These are phyloP conservation scores for Geothlypis trichas DNA, from an alignment of 2,113 vertebrate genomes.

Conservation along the genomic window DNA sequence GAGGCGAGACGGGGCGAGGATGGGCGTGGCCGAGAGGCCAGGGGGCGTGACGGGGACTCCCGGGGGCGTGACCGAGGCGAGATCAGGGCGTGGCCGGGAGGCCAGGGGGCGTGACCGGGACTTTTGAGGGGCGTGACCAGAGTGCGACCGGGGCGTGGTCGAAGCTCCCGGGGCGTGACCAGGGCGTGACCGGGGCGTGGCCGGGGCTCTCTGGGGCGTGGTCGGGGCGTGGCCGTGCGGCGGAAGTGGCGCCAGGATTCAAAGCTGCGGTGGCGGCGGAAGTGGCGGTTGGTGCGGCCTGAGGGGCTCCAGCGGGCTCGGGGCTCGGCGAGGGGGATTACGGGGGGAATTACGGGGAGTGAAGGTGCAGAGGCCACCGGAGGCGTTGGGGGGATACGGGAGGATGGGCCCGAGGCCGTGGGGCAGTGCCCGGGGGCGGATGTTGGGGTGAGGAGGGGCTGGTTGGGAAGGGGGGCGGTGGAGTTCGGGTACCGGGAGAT, in stretches of 20 bases:
- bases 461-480: no score
- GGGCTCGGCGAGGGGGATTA: no score
- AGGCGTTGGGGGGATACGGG: neutral
- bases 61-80: neutral
- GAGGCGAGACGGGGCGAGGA: rapidly evolving
- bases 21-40: rapidly evolving
- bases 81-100: neutral
- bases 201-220: no score
- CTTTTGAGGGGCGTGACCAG: neutral
- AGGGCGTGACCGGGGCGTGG: neutral
- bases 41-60: rapidly evolving
- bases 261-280: neutral
- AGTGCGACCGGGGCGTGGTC: no score
- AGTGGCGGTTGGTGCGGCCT: neutral
- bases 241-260: neutral
- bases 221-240: neutral
- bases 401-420: neutral
- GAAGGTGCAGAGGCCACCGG: neutral
- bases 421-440: no score
- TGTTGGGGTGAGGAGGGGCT: no score
- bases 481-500: neutral
- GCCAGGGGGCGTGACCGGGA: neutral
- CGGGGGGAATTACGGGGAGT: neutral
- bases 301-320: neutral
- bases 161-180: neutral